Conservation (phyloP, 1,140 invertebrate genomes). For the Saxidomus purpurata region DNA sequence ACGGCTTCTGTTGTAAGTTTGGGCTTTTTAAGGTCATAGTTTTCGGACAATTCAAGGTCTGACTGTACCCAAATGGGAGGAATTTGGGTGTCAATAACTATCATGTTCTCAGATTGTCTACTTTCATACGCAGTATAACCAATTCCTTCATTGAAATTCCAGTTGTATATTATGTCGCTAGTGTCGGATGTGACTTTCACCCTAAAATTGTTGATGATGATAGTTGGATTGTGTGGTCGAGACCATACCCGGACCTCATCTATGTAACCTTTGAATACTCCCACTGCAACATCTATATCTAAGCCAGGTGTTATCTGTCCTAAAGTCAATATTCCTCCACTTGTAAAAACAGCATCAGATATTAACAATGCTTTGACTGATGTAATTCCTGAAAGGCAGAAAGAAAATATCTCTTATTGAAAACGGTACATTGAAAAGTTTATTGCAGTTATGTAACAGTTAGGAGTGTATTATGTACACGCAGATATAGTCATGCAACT, state of each 20-base stretch:
- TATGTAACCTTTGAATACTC: constrained; percentile 67
- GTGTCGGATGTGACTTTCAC: constrained; percentile 62
- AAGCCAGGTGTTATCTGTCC: constrained; percentile 66
- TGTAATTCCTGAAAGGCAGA: constrained; percentile 44
- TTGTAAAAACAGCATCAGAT: constrained; percentile 53
- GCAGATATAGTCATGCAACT: too few relatives aligned
- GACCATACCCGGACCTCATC: constrained; percentile 76
- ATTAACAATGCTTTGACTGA: constrained; percentile 62
- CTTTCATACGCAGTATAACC: constrained; percentile 67
- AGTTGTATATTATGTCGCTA: constrained; percentile 67
- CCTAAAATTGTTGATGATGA: constrained; percentile 66
- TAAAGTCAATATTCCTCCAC: constrained; percentile 66
- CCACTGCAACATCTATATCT: constrained; percentile 35
- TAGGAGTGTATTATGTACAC: too few relatives aligned
- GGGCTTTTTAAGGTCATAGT: constrained; percentile 6
- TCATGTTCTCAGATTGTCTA: constrained; percentile 40
- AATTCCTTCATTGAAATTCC: constrained; percentile 71
- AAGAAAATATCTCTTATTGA: neutral
- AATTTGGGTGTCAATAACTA: constrained; percentile 48
- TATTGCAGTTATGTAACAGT: neutral
- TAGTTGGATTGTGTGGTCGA: constrained; percentile 73
- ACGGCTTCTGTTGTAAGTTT: constrained; percentile 11
- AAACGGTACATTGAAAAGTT: neutral
- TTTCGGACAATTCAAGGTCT: constrained; percentile 59
- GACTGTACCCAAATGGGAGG: constrained; percentile 71